Conservation (phyloP, 1,140 invertebrate species). For the Trialeurodes vaporariorum region DNA sequence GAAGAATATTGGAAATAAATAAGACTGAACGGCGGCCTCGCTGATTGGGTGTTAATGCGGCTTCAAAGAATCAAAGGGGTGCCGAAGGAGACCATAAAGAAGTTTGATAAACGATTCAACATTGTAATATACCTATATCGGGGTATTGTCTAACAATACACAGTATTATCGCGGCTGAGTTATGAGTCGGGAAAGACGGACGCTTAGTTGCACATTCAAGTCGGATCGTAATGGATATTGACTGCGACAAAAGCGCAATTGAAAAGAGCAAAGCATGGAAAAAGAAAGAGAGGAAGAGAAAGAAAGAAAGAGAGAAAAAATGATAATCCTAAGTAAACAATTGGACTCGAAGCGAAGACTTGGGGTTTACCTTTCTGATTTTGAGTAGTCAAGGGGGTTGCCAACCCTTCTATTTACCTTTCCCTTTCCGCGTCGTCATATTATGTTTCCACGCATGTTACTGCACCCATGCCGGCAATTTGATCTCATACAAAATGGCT, state of each 20-base stretch:
- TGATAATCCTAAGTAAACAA: constrained; percentile 1
- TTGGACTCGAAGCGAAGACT: background rate
- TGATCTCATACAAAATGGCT: background rate
- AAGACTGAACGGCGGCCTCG: background rate
- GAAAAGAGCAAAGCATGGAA: no score
- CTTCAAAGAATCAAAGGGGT: no score
- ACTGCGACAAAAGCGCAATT: no score
- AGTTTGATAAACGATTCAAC: background rate
- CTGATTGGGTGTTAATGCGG: no score
- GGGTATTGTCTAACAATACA: background rate
- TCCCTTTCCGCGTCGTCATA: background rate
- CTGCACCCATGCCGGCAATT: background rate
- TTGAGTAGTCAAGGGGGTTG: background rate
- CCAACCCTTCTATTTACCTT: background rate
- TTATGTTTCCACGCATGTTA: background rate
- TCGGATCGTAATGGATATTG: background rate
- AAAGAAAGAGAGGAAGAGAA: background rate
- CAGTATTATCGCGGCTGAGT: background rate
- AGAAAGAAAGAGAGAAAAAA: background rate
- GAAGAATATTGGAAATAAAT: background rate
- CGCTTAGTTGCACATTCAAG: no score
- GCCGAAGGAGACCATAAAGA: background rate
- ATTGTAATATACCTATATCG: background rate
- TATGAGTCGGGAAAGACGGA: background rate
- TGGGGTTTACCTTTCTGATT: background rate